Base-by-base conservation (phyloP, 2,113 vertebrate genomes). In the Atractosteus spatula region DNA sequence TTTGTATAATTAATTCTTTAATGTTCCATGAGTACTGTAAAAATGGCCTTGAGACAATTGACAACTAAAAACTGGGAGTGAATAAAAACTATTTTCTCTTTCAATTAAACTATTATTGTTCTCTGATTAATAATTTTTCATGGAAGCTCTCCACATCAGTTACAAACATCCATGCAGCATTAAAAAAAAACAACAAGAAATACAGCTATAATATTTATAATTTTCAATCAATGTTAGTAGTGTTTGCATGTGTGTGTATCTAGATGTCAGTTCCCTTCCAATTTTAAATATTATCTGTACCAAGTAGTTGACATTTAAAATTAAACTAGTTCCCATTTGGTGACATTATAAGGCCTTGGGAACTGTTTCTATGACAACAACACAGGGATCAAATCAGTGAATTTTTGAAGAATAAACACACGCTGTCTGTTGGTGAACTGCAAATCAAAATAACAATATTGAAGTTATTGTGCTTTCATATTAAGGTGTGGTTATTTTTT, bases 311-410 rank as follows among this genome's bases (percentile, higher is more conserved):
- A n/a, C 56, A 55, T 29, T 69, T 45, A 41, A 55, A n/a, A 16
- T 43, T 13, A 17, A 16, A 8, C 41, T 66, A 69, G 70, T 78
- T 78, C 78, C 75, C 75, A 73, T 78, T 73, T 59, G 69, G 70
- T 63, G 68, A 73, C 75, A 69, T 70, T 51, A 54, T 65, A 62
- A 66, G 56, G 77, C 80, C 75, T 75, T 77, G 80, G 80, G 80
- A 75, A 72, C 75, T 55, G 79, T 81, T 81, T 72, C 80, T 70
- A 79, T 81, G 57, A 68, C 77, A 17, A 79, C 65, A 8, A 77
- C 68, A 69, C 69, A 63, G 75, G 69, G 67, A 71, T 64, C 65
- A 68, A 74, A 74, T 71, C 62, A 74, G 71, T 59, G 72, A 51
- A 68, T 70, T 62, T 57, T 62, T 55, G 55, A 73, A 47, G 72